Evolutionary conservation across 2,113 vertebrate genomes (phyloP), one percentile per base, ranked within the genome.

Genomic region (Passer montanus): DNA sequence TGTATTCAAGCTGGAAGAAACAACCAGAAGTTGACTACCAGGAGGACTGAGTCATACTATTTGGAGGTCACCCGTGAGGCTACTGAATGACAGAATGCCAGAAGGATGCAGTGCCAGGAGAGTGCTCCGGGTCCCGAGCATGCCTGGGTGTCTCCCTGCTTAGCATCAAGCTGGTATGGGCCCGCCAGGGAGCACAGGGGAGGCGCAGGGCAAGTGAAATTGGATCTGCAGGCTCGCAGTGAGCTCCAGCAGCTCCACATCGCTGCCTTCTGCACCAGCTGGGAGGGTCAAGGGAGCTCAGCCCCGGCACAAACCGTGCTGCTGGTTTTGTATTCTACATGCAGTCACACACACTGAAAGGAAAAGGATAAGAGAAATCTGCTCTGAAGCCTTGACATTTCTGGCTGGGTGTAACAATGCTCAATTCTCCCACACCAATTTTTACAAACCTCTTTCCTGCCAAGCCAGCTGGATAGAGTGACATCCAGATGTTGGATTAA

Each of bases 21-120:
- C 21, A 88, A 75, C 23, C 60, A 88, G 68, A 93, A 94, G 73
- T 18, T 84, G 52, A 90, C 83, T 92, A 93, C 64, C 93, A 92
- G 80, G 33, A 95, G 60, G 62, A 95, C 69, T 93, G 83, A 97
- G 85, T 97, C 95, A 93, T 84, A 46, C 69, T 84, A 72, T 75
- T 64, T 86, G 69, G 75, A 93, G 76, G 82, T 95, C 69, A 96
- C 76, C 50, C 30, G 3, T 7, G 2, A 86, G 88, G 93, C 95
- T 95, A 95, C 92, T 56, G 89, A 88, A 86, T 60, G 75, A 67
- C 78, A 55, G 53, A 81, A 76, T 0, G 35, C 87, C 89, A 95
- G 77, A n/a, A 78, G 24, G 73, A 84, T 1, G 4, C 2, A 3
- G 41, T 76, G 93, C 64, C 93, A 81, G 85, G 52, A 77, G 44